phyloP scores from a whole-genome alignment of 2,113 vertebrate species.

The Crotophaga sulcirostris region DNA sequence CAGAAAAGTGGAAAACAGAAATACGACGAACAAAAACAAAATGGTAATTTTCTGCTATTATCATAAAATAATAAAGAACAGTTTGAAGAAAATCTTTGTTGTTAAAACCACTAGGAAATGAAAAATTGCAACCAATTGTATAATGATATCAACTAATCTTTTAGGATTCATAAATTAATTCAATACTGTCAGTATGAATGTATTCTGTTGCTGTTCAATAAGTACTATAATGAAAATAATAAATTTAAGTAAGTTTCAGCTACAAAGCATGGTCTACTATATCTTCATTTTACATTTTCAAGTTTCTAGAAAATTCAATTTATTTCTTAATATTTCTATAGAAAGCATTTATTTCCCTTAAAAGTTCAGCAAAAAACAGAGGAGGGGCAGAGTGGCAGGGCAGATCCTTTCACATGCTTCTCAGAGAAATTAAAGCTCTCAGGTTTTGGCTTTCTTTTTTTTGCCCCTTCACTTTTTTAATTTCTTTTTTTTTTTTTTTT shows the following conservation, averaged over 20 bases:
- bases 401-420: not conserved
- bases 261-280: not conserved
- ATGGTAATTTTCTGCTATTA: not conserved
- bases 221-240: not conserved
- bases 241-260: not conserved
- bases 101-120: conserved; percentile 4
- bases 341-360: not conserved
- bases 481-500: rapidly evolving
- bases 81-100: not conserved
- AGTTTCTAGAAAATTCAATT: not conserved
- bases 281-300: not conserved
- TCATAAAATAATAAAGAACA: not conserved
- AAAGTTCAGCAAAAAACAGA: not conserved
- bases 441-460: not conserved
- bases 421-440: not conserved
- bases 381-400: rapidly evolving
- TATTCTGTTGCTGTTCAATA: not conserved
- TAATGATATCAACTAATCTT: not conserved
- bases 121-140: conserved; percentile 7
- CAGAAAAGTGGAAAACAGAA: not conserved
- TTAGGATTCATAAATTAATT: conserved; percentile 35
- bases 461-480: rapidly evolving
- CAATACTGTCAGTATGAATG: conserved; percentile 16
- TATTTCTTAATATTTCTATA: not conserved
- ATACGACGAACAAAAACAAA: not conserved